Evolutionary conservation across 2,797 vertebrate genomes (phyloP).

Genomic region (Myripristis murdjan): DNA sequence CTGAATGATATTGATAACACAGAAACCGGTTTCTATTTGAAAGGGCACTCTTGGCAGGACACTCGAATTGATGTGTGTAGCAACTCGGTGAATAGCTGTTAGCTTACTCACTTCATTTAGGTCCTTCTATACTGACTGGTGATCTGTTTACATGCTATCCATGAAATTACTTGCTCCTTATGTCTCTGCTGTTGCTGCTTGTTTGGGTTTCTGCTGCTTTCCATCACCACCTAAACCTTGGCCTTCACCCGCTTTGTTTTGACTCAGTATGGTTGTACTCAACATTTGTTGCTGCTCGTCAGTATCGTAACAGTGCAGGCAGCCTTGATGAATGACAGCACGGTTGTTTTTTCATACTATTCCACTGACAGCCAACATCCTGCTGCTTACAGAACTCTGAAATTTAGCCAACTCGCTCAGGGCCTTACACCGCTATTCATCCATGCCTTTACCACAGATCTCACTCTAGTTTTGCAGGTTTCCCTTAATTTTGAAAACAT

Average conservation of each 20-base stretch:
- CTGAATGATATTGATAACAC: constrained; percentile 13
- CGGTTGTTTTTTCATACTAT: neutral
- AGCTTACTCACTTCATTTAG: constrained; percentile 13
- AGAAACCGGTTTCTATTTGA: neutral
- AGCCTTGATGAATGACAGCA: neutral
- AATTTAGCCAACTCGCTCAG: neutral
- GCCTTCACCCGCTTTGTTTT: constrained; percentile 32
- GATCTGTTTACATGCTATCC: constrained; percentile 1
- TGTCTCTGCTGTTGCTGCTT: neutral
- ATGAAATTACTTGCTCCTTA: neutral
- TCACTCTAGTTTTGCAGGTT: neutral
- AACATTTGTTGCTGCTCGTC: neutral
- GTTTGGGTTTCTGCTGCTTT: constrained; percentile 8
- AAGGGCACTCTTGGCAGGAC: neutral
- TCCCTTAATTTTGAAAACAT: neutral
- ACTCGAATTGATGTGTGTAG: neutral
- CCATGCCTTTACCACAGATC: neutral
- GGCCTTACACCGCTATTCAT: neutral
- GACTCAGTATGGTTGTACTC: neutral
- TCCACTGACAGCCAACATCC: constrained; percentile 19
- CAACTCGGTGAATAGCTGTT: constrained; percentile 6
- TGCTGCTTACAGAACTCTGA: constrained; percentile 6
- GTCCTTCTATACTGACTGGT: neutral
- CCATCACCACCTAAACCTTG: constrained; percentile 6
- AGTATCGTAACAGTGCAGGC: neutral